These are phyloP conservation scores for Mus spretus DNA, from an alignment of 2,797 vertebrate species.

Conservation along the genomic window DNA sequence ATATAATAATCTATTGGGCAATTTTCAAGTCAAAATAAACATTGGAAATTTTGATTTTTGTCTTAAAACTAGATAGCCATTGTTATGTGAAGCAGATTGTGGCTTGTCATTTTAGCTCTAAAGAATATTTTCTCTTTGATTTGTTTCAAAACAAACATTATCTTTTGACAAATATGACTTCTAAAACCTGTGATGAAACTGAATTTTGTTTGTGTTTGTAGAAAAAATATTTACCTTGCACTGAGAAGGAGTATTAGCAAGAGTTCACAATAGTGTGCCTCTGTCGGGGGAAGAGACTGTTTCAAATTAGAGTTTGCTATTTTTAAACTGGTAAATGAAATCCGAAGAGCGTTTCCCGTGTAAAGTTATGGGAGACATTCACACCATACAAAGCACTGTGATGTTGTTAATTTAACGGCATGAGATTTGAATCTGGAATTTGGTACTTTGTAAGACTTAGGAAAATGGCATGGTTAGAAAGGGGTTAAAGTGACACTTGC, in stretches of 20 bases:
- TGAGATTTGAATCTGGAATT: constrained; percentile 75
- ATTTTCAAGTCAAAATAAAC: constrained; percentile 67
- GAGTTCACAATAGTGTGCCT: constrained; percentile 83
- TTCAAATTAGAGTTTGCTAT: constrained; percentile 88
- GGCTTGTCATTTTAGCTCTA: constrained; percentile 74
- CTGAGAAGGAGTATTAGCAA: constrained; percentile 80
- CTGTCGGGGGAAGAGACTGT: constrained; percentile 75
- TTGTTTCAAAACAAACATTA: constrained; percentile 78
- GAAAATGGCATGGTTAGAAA: constrained; percentile 77
- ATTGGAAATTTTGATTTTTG: constrained; percentile 60
- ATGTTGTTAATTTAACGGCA: constrained; percentile 82
- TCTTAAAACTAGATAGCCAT: constrained; percentile 65
- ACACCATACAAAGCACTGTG: constrained; percentile 74
- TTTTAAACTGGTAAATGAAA: constrained; percentile 91
- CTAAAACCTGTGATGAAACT: constrained; percentile 80
- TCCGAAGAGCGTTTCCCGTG: constrained; percentile 89
- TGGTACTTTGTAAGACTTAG: constrained; percentile 73
- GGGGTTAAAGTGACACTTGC: constrained; percentile 83
- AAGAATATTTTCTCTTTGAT: constrained; percentile 78
- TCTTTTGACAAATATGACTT: constrained; percentile 85
- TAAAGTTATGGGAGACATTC: constrained; percentile 87
- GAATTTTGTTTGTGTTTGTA: constrained; percentile 85
- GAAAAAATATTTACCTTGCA: constrained; percentile 83
- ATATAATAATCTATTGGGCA: constrained; percentile 15
- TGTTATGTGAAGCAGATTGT: constrained; percentile 61